A percentile compares a stretch with the other conserved stretches of the same genome.
These are phyloP conservation scores for Cyprinodon variegatus DNA, from an alignment of 2,113 vertebrate genomes.

Conservation along the genomic window DNA sequence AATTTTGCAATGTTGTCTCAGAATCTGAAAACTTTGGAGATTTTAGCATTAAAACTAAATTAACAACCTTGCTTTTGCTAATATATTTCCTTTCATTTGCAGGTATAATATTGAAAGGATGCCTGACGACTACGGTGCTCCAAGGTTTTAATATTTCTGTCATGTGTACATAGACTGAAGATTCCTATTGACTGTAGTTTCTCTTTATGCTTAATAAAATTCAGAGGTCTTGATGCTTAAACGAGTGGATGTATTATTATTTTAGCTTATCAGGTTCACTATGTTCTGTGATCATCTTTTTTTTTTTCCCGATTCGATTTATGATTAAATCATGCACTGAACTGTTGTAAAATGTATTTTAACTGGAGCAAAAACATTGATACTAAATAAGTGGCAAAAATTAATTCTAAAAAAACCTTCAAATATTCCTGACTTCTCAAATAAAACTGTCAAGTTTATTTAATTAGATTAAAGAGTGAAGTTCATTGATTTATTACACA, in stretches of 20 bases:
- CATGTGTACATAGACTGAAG: constrained; percentile 54
- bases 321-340: constrained; percentile 42
- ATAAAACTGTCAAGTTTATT: no score
- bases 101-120: constrained; percentile 98
- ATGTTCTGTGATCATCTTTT: background rate
- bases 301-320: constrained; percentile 7
- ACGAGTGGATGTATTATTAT: constrained; percentile 6
- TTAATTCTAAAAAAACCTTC: background rate
- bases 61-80: background rate
- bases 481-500: no score
- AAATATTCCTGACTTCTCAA: background rate
- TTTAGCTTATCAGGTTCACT: constrained; percentile 4
- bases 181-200: constrained; percentile 31
- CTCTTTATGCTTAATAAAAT: background rate
- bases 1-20: constrained; percentile 9
- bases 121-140: constrained; percentile 98
- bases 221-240: background rate
- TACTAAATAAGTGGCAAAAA: background rate
- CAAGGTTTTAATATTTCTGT: constrained; percentile 82
- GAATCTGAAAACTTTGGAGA: background rate
- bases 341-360: background rate
- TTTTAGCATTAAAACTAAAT: background rate
- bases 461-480: no score
- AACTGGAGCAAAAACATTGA: background rate
- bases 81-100: constrained; percentile 23